A percentile compares a stretch with the other conserved stretches of the same genome.
phyloP scores from a whole-genome alignment of 2,113 vertebrate species.

The Candoia aspera region DNA sequence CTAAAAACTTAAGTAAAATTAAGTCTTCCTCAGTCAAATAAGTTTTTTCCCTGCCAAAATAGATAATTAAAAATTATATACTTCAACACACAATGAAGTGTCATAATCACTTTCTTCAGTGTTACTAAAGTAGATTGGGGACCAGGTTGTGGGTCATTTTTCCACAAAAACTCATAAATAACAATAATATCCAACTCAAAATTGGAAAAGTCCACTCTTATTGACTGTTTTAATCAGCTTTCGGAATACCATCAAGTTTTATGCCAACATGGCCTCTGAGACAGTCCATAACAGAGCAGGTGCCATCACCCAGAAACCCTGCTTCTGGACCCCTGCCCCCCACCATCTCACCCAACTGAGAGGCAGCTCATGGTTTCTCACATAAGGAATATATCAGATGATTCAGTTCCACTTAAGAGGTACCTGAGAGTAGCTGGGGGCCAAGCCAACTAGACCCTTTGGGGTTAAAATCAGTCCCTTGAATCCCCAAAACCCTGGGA shows the following conservation, averaged over 20 bases:
- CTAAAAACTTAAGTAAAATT: background rate
- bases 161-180: background rate
- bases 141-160: background rate
- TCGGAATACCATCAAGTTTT: background rate
- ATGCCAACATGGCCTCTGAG: background rate
- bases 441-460: background rate
- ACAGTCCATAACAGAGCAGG: background rate
- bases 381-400: background rate
- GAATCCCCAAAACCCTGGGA: background rate
- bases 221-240: background rate
- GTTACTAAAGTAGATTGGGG: background rate
- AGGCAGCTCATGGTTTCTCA: background rate
- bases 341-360: background rate
- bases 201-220: background rate
- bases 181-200: background rate
- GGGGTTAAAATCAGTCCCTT: background rate
- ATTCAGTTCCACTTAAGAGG: background rate
- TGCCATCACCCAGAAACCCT: background rate
- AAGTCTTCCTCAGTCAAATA: background rate
- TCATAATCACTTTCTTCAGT: background rate
- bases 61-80: background rate
- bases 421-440: background rate
- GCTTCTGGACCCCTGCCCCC: background rate
- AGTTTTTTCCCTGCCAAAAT: background rate
- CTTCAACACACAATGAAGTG: too few species aligned